phyloP scores from a whole-genome alignment of 2,113 vertebrate genomes.

The Chiloscyllium plagiosum region DNA sequence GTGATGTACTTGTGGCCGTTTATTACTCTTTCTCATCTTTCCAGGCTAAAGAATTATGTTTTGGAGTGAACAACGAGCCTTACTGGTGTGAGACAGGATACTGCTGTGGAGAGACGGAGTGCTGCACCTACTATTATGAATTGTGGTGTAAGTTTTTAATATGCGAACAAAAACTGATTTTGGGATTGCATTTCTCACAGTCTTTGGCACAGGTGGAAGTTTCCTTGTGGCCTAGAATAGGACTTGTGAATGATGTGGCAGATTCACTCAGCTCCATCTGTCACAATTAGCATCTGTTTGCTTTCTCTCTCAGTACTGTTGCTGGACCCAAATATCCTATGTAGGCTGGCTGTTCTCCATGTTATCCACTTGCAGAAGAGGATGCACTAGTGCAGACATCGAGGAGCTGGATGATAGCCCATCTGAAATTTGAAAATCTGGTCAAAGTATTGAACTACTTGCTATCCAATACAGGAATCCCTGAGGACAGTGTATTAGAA shows the following conservation, averaged over 20 bases:
- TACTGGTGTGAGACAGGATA: conserved; percentile 72
- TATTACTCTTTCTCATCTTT: conserved; percentile 41
- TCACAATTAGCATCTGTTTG: background rate
- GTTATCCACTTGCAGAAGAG: background rate
- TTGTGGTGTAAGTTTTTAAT: conserved; percentile 65
- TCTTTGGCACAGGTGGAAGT: background rate
- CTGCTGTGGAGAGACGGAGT: conserved; percentile 71
- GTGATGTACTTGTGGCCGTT: background rate
- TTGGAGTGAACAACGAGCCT: conserved; percentile 67
- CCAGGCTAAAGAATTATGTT: conserved; percentile 68
- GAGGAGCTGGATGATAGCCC: background rate
- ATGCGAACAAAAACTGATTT: background rate
- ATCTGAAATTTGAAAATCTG: background rate
- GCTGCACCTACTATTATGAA: conserved; percentile 74
- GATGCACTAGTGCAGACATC: background rate
- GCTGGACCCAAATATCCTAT: background rate
- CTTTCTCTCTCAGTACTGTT: background rate
- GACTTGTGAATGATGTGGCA: background rate
- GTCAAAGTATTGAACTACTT: background rate
- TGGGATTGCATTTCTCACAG: background rate
- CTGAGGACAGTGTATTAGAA: background rate
- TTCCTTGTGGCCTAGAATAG: background rate
- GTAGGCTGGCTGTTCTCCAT: background rate
- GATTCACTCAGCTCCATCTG: background rate
- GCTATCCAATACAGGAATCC: background rate